Base-by-base conservation (phyloP, 2,888 invertebrate species). In the Campoplex capitator region DNA sequence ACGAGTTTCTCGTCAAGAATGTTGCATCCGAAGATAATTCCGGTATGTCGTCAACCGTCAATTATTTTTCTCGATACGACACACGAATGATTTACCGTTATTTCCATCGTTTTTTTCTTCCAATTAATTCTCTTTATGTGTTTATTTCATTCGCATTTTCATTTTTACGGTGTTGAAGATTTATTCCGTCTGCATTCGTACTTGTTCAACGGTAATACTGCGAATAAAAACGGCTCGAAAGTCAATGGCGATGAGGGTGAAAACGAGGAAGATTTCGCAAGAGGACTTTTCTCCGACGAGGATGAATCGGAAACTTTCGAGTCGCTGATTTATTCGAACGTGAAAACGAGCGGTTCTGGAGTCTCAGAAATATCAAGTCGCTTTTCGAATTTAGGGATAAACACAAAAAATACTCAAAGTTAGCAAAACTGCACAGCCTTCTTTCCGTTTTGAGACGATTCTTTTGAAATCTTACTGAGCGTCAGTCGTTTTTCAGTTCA, bases 1-100 rank as follows among this genome's bases (percentile, higher is more conserved):
- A 87, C 13, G 77, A 81, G 13, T 74, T n/a, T 65, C 28, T n/a
- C 28, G 48, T 23, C 35, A 77, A 74, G 2, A 54, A 84, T 23
- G 45, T 35, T 8, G 62, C 62, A 71, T 62, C 23, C n/a, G 18
- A 54, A 35, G 7, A 68, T 8, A 16, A 32, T 42, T 82, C 75
- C 35, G 80, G 86, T 86, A 42, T 45, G 83, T 86, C 7, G 32
- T 32, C 11, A 51, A 48, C 51, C n/a, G 8, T 9, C 16, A 16
- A 16, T 9, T 62, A 32, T 32, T 32, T 28, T 2, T 32, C 58
- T 32, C 23, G 28, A 58, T 11, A 58, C 11, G 1, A 28, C n/a
- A 58, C 51, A n/a, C 4, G 1, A 51, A 51, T 13, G 28, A 18
- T 3, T 54, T 13, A 54, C 51, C 32, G 13, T n/a, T 0, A 48